Percentiles rank a stretch among this genome's conserved stretches.
Conservation (phyloP, 2,113 vertebrate species). For the Tympanuchus pallidicinctus region DNA sequence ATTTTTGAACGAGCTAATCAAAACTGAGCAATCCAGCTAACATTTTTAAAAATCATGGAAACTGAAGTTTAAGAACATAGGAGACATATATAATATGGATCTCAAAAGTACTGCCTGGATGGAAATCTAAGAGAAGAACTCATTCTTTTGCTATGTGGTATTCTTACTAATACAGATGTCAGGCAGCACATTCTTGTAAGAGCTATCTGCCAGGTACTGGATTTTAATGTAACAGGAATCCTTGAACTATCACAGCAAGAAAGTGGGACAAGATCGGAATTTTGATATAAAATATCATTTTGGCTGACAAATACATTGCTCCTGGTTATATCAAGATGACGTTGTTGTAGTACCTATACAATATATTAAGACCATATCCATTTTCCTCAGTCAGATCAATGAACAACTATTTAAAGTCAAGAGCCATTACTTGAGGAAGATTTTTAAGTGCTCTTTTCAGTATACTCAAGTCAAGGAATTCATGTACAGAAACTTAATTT, state of each 20-base stretch:
- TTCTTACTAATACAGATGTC: neutral
- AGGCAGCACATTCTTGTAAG: neutral
- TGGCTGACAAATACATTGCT: neutral
- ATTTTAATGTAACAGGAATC: neutral
- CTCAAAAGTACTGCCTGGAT: neutral
- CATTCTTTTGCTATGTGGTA: neutral
- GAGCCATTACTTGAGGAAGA: neutral
- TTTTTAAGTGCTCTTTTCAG: neutral
- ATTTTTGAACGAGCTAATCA: neutral
- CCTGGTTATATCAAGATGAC: neutral
- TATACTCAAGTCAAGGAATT: neutral
- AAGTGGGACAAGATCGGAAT: neutral
- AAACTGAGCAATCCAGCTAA: neutral
- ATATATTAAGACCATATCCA: neutral
- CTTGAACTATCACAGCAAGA: neutral
- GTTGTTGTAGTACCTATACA: neutral
- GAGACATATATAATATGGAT: neutral
- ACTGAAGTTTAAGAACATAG: neutral
- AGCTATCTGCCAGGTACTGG: neutral
- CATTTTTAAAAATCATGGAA: neutral
- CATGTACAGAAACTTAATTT: conserved; percentile 23
- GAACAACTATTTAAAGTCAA: conserved; percentile 20
- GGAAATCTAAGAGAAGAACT: neutral
- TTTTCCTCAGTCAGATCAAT: neutral
- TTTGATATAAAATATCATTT: neutral